Evolutionary conservation across 2,888 invertebrate genomes (phyloP).

Genomic region (Acrobasis repandana): DNA sequence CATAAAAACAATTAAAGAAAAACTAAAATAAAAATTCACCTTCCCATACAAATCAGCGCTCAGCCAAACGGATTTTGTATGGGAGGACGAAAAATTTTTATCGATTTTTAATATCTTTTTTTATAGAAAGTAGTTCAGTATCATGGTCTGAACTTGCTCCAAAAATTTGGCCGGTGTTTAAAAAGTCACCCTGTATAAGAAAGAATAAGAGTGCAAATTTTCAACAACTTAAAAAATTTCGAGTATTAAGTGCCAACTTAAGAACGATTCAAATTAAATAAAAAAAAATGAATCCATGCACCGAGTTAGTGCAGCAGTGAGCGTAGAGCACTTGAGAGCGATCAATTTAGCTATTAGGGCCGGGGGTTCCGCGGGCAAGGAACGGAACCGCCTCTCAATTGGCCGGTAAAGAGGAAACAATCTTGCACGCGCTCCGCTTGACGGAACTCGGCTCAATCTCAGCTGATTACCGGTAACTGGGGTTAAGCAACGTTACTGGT

Average conservation of each 20-base stretch:
- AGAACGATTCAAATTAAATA: neutral
- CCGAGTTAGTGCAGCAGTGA: neutral
- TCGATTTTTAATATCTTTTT: too few relatives aligned
- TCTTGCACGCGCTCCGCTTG: slow-evolving; percentile 81
- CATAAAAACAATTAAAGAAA: too few relatives aligned
- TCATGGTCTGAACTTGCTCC: too few relatives aligned
- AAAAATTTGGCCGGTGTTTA: too few relatives aligned
- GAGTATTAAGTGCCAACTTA: neutral
- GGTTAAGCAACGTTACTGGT: slow-evolving; percentile 1
- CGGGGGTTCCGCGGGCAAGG: slow-evolving; percentile 67
- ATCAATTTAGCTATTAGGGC: slow-evolving; percentile 65
- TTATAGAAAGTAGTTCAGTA: too few relatives aligned
- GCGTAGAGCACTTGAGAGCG: slow-evolving; percentile 50
- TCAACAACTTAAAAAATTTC: too few relatives aligned
- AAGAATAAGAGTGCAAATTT: too few relatives aligned
- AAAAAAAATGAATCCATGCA: neutral
- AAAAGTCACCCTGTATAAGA: too few relatives aligned
- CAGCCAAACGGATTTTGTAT: too few relatives aligned
- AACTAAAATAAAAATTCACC: too few relatives aligned
- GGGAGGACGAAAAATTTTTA: too few relatives aligned
- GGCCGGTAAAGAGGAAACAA: slow-evolving; percentile 80
- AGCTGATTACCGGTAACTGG: slow-evolving; percentile 32
- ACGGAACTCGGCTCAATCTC: slow-evolving; percentile 77
- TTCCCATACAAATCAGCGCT: too few relatives aligned
- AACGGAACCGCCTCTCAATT: slow-evolving; percentile 76